Percentiles rank a stretch among this genome's conserved stretches.
Conservation (phyloP, 2,113 vertebrate genomes). For the Rafetus swinhoei region DNA sequence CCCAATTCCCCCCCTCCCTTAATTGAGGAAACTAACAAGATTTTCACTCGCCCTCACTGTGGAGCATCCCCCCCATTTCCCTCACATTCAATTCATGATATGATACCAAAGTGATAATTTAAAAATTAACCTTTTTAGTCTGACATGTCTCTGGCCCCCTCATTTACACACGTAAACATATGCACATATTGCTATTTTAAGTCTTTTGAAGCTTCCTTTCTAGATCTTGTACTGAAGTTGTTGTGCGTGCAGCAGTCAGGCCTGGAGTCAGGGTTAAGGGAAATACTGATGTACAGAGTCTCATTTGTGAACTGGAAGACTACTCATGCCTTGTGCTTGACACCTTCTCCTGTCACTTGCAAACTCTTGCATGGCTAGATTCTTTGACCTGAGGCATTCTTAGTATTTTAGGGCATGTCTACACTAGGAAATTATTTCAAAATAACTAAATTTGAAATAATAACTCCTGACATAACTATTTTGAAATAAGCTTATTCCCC, state of each 20-base stretch:
- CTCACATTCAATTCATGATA: background rate
- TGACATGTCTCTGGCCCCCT: background rate
- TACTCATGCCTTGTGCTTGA: background rate
- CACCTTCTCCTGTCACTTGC: background rate
- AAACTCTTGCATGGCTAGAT: fast-evolving
- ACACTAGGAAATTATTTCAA: too few relatives aligned
- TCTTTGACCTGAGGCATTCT: background rate
- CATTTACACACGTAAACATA: slow-evolving; percentile 22
- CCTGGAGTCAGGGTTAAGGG: background rate
- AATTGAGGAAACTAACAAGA: background rate
- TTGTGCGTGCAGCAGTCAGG: background rate
- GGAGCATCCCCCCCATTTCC: fast-evolving
- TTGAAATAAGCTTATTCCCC: too few relatives aligned
- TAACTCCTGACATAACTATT: too few relatives aligned
- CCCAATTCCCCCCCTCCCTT: fast-evolving
- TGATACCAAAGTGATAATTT: background rate
- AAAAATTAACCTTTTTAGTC: background rate
- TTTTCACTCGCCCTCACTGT: background rate
- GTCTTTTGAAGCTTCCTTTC: background rate
- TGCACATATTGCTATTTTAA: background rate
- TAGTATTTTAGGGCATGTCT: background rate
- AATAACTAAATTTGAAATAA: too few relatives aligned
- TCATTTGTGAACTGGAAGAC: background rate
- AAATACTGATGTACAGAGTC: fast-evolving
- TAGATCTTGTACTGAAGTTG: fast-evolving